Conservation (phyloP, 2,113 vertebrate genomes). For the Callopanchax toddi region DNA sequence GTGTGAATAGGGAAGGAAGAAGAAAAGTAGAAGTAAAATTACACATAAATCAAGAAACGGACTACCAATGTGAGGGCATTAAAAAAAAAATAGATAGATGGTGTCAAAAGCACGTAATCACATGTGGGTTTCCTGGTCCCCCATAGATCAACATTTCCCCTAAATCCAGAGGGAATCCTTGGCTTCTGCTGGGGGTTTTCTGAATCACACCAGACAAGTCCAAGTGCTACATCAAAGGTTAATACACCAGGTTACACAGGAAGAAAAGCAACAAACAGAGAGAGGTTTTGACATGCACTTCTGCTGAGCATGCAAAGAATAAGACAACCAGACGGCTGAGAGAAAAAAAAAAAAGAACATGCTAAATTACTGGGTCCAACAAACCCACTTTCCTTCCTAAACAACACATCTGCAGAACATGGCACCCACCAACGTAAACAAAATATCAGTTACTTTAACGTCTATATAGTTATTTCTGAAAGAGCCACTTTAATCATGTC, state of each 20-base stretch:
- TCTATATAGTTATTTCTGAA: constrained; percentile 59
- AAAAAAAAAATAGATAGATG: constrained; percentile 6
- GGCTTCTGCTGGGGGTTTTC: constrained; percentile 74
- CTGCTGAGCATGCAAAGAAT: constrained; percentile 52
- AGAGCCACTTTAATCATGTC: constrained; percentile 31
- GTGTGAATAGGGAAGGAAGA: constrained; percentile 37
- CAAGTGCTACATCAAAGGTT: constrained; percentile 65
- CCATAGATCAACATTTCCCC: constrained; percentile 66
- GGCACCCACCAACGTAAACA: constrained; percentile 44
- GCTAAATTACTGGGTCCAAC: constrained; percentile 38
- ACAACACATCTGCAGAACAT: constrained; percentile 56
- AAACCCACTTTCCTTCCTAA: constrained; percentile 32
- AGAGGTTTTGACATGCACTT: constrained; percentile 24
- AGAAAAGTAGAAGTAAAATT: constrained; percentile 19
- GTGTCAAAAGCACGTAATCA: constrained; percentile 52
- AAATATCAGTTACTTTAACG: constrained; percentile 55
- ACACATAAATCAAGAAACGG: constrained; percentile 31
- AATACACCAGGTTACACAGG: constrained; percentile 62
- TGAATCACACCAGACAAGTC: constrained; percentile 76
- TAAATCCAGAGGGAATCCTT: constrained; percentile 69
- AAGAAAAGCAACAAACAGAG: constrained; percentile 28
- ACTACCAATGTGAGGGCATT: constrained; percentile 37
- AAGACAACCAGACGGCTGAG: constrained; percentile 15
- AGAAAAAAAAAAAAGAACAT: constrained; percentile 30
- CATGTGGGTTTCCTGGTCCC: constrained; percentile 63